Evolutionary conservation across 2,797 vertebrate genomes (phyloP).

Genomic region (Siniperca obscura): DNA sequence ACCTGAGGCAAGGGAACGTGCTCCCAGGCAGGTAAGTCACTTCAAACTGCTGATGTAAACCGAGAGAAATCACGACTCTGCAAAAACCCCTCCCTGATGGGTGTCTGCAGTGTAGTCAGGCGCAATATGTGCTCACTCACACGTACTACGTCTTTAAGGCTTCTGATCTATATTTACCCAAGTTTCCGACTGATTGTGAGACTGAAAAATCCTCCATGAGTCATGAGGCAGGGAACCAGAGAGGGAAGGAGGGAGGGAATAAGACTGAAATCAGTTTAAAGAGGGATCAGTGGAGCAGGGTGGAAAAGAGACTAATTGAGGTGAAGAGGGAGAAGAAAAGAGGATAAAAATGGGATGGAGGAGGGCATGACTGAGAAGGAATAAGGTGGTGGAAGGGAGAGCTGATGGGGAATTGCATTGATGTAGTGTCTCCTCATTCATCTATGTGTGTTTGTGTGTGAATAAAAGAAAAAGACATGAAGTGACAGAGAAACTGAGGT

Average conservation of each 20-base stretch:
- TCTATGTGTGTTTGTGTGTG: conserved; percentile 2
- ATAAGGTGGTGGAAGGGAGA: conserved; percentile 21
- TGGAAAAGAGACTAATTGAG: conserved; percentile 76
- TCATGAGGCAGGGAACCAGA: conserved; percentile 70
- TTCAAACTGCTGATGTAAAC: conserved; percentile 42
- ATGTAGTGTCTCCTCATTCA: conserved; percentile 10
- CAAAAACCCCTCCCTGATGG: conserved; percentile 62
- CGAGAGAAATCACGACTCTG: conserved; percentile 53
- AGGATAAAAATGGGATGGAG: conserved; percentile 49
- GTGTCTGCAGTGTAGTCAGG: conserved; percentile 43
- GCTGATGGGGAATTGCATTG: not conserved
- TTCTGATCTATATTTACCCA: conserved; percentile 79
- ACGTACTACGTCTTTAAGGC: conserved; percentile 75
- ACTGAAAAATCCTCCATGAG: conserved; percentile 63
- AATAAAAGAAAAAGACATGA: not conserved
- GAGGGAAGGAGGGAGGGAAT: conserved; percentile 47
- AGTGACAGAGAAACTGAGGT: not conserved
- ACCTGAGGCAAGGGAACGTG: conserved; percentile 68
- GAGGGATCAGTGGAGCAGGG: conserved; percentile 64
- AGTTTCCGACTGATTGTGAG: conserved; percentile 72
- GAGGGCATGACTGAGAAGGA: conserved; percentile 33
- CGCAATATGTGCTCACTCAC: conserved; percentile 73
- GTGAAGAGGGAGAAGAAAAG: conserved; percentile 45
- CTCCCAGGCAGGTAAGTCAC: conserved; percentile 70
- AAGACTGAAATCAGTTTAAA: conserved; percentile 73